A percentile compares a stretch with the other conserved stretches of the same genome.
Conservation (phyloP, 2,113 vertebrate genomes). For the Grammatotria lemairii region DNA sequence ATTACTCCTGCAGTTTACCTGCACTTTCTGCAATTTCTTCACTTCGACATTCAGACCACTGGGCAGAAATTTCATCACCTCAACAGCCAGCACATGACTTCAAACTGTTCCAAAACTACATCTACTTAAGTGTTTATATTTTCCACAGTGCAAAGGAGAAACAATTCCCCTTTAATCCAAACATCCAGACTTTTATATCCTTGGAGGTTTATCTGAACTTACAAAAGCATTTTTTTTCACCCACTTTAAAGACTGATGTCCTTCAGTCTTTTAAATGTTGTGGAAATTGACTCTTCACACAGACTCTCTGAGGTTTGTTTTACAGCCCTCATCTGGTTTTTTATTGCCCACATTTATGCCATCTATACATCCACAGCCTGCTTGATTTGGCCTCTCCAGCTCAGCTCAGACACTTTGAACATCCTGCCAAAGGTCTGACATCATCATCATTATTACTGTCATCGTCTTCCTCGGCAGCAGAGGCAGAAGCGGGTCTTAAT, state of each 20-base stretch:
- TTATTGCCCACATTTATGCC: background rate
- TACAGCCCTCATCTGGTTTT: conserved; percentile 2
- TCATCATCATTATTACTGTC: background rate
- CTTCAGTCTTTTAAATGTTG: background rate
- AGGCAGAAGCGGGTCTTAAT: background rate
- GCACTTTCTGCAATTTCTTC: background rate
- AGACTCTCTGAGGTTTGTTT: background rate
- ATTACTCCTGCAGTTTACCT: background rate
- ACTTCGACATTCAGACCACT: background rate
- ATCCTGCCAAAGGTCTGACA: background rate
- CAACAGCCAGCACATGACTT: background rate
- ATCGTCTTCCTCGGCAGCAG: background rate
- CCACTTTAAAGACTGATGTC: background rate
- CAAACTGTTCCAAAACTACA: background rate
- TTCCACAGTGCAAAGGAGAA: background rate
- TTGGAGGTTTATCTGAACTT: background rate
- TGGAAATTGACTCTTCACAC: background rate
- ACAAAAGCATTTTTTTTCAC: background rate
- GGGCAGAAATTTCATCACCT: background rate
- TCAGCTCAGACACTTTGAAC: background rate
- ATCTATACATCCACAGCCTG: background rate
- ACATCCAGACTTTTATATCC: background rate
- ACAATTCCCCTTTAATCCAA: background rate
- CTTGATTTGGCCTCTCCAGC: background rate
- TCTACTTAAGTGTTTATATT: background rate